phyloP scores from a whole-genome alignment of 2,797 vertebrate genomes.

The Chloroceryle amazona region DNA sequence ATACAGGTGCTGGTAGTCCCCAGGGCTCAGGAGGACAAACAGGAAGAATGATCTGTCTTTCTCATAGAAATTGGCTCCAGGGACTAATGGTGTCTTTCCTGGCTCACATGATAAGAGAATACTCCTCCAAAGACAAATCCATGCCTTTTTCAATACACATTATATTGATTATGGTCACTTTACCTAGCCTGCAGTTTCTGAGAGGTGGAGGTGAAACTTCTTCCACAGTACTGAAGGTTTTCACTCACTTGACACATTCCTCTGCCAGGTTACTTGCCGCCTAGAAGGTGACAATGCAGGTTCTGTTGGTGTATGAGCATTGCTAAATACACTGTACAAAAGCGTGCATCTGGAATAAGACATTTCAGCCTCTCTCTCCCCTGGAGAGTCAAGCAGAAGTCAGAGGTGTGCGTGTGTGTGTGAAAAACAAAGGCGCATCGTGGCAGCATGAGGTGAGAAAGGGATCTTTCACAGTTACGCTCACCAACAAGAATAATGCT shows the following conservation, averaged over 20 bases:
- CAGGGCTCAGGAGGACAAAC: background rate
- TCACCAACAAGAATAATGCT: background rate
- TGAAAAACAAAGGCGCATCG: background rate
- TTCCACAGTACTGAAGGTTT: background rate
- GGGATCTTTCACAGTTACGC: background rate
- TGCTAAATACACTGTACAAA: background rate
- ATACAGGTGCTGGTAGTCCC: background rate
- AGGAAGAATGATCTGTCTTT: background rate
- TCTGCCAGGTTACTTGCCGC: background rate
- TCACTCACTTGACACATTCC: background rate
- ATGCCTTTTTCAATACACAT: background rate
- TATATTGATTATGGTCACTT: background rate
- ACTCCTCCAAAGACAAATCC: background rate
- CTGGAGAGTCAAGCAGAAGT: background rate
- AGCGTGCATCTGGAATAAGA: background rate
- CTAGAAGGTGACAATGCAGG: background rate
- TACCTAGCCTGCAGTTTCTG: background rate
- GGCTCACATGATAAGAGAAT: background rate
- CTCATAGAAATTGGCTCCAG: background rate
- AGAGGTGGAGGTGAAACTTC: background rate
- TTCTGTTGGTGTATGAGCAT: background rate
- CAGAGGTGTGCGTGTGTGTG: background rate
- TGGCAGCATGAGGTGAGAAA: background rate
- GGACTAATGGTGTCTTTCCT: background rate
- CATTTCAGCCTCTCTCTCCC: background rate